Base-by-base conservation (phyloP, 92 coral and sea anemone species). In the Siderastrea siderea region DNA sequence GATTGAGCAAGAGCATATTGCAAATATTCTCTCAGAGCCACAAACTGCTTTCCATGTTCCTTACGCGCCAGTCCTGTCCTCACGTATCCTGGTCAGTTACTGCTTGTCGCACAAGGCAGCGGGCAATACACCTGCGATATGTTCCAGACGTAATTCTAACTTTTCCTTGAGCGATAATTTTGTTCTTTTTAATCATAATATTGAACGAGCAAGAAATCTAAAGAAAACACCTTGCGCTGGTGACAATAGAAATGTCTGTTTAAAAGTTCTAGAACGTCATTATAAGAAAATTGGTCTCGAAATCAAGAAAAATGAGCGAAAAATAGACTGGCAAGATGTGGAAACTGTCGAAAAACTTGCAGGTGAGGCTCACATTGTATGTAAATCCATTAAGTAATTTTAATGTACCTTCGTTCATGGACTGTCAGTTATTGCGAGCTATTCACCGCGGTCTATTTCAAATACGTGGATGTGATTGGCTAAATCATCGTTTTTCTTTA, bases 141-240 rank as follows among this genome's bases (percentile, higher is more conserved):
- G 90, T 45, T 67, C 74, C 10, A 26, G 38, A 26, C 38, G 38
- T 26, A 84, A 84, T 45, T 10, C 14, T 79, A 15, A 73, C 14
- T 5, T 57, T 15, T 49, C 84, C 62, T 5, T 17, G 68, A 47
- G 54, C 71, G 46, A 47, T 13, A 73, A 44, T 43, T 63, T 84
- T 11, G 72, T 63, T 49, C 73, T 63, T 65, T 77, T 86, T 44
- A 77, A 86, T 51, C 83, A 77, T 50, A 84, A 86, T 86, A 84
- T 86, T 16, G 84, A 77, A 15, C 53, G 78, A 54, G 77, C 47
- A 43, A 26, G 47, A 11, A 4, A 5, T 11, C 77, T 62, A 43
- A 52, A 3, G 44, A 60, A 87, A 82, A 88, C 81, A 44, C 82
- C 81, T 15, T 88, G 84, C n/a, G 26, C 11, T 57, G 89, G 61